Base-by-base conservation (phyloP, 2,113 vertebrate genomes). In the Petrocephalus zakoni region DNA sequence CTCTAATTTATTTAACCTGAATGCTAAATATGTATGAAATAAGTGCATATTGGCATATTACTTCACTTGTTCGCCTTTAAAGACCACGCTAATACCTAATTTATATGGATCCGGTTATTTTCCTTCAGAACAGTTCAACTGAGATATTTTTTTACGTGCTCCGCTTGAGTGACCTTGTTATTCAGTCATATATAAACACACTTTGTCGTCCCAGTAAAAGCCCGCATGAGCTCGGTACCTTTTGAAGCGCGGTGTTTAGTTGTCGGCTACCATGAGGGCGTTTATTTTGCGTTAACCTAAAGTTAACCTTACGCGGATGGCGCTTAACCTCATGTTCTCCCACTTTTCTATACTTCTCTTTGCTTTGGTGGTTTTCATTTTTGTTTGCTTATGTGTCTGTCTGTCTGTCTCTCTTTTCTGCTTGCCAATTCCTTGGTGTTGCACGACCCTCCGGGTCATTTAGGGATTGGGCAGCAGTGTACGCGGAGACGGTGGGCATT, bases 141-240 rank as follows among this genome's bases (percentile, higher is more conserved):
- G 84, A 86, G 84, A 86, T 21, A 55, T 86, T 37, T 86, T 86
- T 49, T 86, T 55, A 86, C 52, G 51, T 55, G 51, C 84, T 86
- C 25, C 7, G 17, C 84, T 29, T 52, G 84, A 86, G 29, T 53
- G 84, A 55, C 84, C 84, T 85, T 49, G n/a, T 55, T 53, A n/a
- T 53, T 86, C 84, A 86, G 51, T 53, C 52, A 25, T 34, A 17
- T 22, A 86, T n/a, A 55, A 55, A 86, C 49, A 46, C 19, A 49
- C 81, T 81, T 81, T 49, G 81, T 52, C 52, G 11, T 55, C 29
- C 22, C 6, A 55, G 22, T 13, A 55, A 55, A 86, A 86, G 84
- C 49, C 5, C 15, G 19, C 34, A 78, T 42, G 72, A 42, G 72
- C 72, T 42, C 72, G 34, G 21, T 61, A 19, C 72, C 34, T 17